These are phyloP conservation scores for Campoplex capitator DNA, from an alignment of 2,888 invertebrate genomes.

Conservation along the genomic window DNA sequence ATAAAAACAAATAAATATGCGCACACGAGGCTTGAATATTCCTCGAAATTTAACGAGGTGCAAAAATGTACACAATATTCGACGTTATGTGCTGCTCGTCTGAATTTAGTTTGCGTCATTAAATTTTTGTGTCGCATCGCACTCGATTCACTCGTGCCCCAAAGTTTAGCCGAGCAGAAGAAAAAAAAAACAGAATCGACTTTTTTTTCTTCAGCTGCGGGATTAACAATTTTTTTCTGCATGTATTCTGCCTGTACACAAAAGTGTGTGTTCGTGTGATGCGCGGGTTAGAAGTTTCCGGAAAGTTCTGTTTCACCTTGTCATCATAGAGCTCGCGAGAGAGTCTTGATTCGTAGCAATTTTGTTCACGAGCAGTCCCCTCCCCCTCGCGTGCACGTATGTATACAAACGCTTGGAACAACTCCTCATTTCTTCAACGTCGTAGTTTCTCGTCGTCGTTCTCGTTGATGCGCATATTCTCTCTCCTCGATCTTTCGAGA, in stretches of 20 bases:
- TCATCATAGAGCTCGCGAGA: slow-evolving; percentile 47
- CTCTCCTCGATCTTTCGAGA: slow-evolving; percentile 30
- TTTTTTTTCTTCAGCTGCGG: not conserved
- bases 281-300: slow-evolving; percentile 44
- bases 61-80: not conserved
- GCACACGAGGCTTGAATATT: not conserved
- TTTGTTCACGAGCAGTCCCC: slow-evolving; percentile 31
- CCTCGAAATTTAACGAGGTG: not conserved
- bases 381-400: not conserved
- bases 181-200: not conserved
- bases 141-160: slow-evolving; percentile 11
- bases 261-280: not conserved
- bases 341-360: slow-evolving; percentile 56
- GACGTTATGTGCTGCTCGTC: not conserved
- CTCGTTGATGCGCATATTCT: slow-evolving; percentile 55
- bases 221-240: not conserved
- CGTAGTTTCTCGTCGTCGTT: not conserved
- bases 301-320: slow-evolving; percentile 59
- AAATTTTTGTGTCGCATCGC: slow-evolving; percentile 35
- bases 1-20: not conserved
- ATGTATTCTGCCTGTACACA: not conserved
- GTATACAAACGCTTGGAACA: slow-evolving; percentile 14
- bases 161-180: slow-evolving; percentile 4
- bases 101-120: slow-evolving; percentile 36
- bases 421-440: not conserved